Conservation (phyloP, 2,797 vertebrate species). For the Fistularia tabacaria region DNA sequence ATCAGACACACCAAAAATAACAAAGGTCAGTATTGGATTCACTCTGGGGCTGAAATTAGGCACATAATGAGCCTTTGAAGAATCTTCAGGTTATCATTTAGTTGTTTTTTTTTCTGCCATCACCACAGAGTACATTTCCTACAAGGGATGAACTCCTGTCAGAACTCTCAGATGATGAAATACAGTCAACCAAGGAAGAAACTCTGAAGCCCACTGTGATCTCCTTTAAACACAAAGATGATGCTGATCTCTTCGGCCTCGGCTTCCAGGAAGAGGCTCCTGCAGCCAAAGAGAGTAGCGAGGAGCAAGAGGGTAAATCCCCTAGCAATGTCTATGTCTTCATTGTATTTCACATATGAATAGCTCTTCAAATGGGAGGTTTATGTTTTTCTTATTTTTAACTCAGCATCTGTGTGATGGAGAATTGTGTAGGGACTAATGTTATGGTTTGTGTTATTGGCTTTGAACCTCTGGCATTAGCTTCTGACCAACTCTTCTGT, state of each 20-base stretch:
- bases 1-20: slow-evolving; percentile 76
- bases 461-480: too few relatives aligned
- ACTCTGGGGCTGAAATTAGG: neutral
- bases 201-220: slow-evolving; percentile 68
- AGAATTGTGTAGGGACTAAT: too few relatives aligned
- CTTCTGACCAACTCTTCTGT: too few relatives aligned
- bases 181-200: slow-evolving; percentile 61
- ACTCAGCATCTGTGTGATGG: too few relatives aligned
- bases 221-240: slow-evolving; percentile 82
- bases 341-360: too few relatives aligned
- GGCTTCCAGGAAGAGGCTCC: slow-evolving; percentile 77
- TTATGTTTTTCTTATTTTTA: too few relatives aligned
- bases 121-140: slow-evolving; percentile 78
- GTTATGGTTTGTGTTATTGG: too few relatives aligned
- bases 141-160: slow-evolving; percentile 85
- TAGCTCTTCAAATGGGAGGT: too few relatives aligned
- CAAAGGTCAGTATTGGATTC: slow-evolving; percentile 44
- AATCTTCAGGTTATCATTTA: neutral
- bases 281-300: slow-evolving; percentile 80
- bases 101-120: neutral
- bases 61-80: neutral
- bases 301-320: slow-evolving; percentile 80
- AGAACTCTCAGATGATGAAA: slow-evolving; percentile 85
- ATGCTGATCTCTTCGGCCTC: slow-evolving; percentile 88
- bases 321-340: neutral